Evolutionary conservation across 2,797 vertebrate genomes (phyloP).

Genomic region (Xiphorhynchus erythropygius): DNA sequence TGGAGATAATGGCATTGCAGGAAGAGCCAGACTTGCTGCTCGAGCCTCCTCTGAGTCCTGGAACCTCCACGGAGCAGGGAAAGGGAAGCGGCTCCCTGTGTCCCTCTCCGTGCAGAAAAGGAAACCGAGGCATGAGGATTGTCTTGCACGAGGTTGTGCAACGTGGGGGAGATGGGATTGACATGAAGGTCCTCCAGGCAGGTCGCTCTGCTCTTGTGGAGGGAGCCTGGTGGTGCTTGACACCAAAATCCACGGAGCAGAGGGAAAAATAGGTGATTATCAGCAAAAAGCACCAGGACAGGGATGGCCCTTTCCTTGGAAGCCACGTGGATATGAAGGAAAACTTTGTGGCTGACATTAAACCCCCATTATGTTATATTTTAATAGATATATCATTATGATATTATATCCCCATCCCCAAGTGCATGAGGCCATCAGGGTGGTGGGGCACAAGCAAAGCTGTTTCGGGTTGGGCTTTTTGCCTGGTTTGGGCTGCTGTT

Average conservation of each 20-base stretch:
- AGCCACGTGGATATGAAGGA: rapidly evolving
- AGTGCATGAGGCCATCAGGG: neutral
- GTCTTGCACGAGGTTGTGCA: neutral
- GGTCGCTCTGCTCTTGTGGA: neutral
- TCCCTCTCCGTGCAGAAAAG: rapidly evolving
- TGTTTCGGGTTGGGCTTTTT: neutral
- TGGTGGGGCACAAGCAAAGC: neutral
- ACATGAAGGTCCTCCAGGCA: neutral
- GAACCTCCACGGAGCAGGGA: neutral
- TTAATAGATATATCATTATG: neutral
- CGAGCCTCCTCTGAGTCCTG: neutral
- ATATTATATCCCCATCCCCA: neutral
- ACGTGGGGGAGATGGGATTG: neutral
- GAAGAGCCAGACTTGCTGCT: neutral
- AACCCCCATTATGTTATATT: neutral
- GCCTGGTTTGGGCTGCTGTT: neutral
- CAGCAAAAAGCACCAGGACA: rapidly evolving
- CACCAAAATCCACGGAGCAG: neutral
- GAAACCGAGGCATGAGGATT: neutral
- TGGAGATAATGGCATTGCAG: neutral
- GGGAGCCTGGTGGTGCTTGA: neutral
- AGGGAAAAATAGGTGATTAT: neutral
- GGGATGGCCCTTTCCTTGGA: neutral
- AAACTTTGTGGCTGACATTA: neutral
- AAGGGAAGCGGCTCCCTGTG: rapidly evolving